Evolutionary conservation across 1,140 invertebrate species (phyloP), one percentile per base, ranked within the genome.

Genomic region (Cylas formicarius): DNA sequence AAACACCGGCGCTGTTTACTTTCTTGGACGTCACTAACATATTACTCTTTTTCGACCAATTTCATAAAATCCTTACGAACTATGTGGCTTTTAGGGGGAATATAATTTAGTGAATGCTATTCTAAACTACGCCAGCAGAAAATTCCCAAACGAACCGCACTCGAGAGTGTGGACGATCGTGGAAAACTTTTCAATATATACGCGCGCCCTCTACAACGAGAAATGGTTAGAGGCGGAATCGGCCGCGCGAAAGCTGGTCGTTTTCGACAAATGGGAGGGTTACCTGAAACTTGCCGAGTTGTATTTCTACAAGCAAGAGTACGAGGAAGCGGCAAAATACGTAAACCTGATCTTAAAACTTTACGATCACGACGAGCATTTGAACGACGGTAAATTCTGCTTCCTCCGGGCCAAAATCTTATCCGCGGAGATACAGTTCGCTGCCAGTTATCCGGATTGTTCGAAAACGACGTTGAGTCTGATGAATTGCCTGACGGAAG

Each of bases 211-310:
- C 32, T 72, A 79, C 55, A 70, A 75, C 61, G 80, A 84, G 38
- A 78, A 82, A 50, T 88, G 83, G 80, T 75, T 76, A 18, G 79
- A 83, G 43, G 86, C 87, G 0, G 77, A 86, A 47, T 72, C 77
- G 33, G 78, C 80, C 34, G 83, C 87, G 31, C 67, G 69, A 33
- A 81, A 83, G 63, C 71, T 92, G 17, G 74, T 81, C 33, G 76
- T 83, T 7, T 68, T 87, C 4, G 78, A 87, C 64, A 63, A 75
- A 36, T 73, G 77, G 55, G 84, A 86, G 52, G 79, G 81, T 55
- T 72, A 73, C 58, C 64, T 74, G 4, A 73, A 82, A 34, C 70
- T 77, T 48, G 77, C 76, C 0, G 75, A 84, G 50, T 74, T 86
- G 50, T 76, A 74, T 51, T 73, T 84, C 21, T 72, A 77, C 1